Base-by-base conservation (phyloP, 2,888 invertebrate species). In the Melanostoma scalare region DNA sequence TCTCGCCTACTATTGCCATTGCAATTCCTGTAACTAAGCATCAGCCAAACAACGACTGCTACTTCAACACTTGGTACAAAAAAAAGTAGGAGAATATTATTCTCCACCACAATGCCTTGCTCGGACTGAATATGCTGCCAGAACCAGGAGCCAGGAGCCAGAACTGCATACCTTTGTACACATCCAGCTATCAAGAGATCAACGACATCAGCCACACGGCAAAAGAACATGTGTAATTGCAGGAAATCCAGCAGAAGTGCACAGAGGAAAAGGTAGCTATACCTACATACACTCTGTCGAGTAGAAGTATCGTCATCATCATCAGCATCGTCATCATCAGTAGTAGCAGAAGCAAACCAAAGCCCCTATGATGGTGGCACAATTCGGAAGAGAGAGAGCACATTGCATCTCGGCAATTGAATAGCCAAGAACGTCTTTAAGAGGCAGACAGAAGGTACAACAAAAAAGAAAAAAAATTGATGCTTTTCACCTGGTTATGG, bases 161-260 rank as follows among this genome's bases (percentile, higher is more conserved):
- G 44, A 46, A 42, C 9, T 40, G n/a, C 31, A 10, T 20, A 20
- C 20, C 20, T 20, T 20, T 20, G 42, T 46, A 36, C 55, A 42
- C 56, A 42, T 52, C 55, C 67, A 63, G 48, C 48, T 60, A 67
- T 76, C 76, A 55, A 61, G 81, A 60, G 81, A 81, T 81, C 81
- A 81, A 81, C 81, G 81, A 81, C 81, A 72, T 71, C 67, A 68
- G 60, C 53, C 68, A 6, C 58, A 60, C 8, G 46, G 71, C 71
- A 75, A 9, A 58, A 44, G 74, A 65, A 76, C 81, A 72, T 76
- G 81, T 81, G 76, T 81, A 76, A 81, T 81, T 81, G 81, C 81
- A 81, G 76, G 76, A 81, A 81, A 76, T 77, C 53, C 53, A 77
- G 42, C 40, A 35, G 60, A 72, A 72, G 44, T 58, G 56, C 48